Conservation (phyloP, 1,140 invertebrate genomes). For the Euwallacea fornicatus region DNA sequence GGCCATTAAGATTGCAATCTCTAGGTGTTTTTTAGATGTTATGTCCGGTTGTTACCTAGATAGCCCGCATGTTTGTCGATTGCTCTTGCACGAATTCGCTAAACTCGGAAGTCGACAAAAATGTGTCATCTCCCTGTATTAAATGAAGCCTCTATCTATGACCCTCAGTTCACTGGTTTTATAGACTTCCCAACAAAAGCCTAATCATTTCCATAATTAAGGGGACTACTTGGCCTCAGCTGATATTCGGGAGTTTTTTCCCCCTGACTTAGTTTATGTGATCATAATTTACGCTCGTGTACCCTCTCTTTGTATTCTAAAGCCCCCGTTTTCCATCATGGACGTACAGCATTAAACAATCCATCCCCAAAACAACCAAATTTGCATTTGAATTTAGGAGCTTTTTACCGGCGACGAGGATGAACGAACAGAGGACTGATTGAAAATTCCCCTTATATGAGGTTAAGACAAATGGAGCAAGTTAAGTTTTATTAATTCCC, state of each 20-base stretch:
- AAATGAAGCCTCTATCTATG: slow-evolving; percentile 14
- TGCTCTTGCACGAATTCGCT: neutral
- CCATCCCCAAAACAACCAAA: neutral
- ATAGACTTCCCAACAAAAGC: slow-evolving; percentile 31
- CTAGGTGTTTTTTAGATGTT: too few species aligned
- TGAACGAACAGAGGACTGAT: neutral
- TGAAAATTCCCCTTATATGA: neutral
- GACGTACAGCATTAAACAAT: slow-evolving; percentile 15
- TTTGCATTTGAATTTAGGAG: slow-evolving; percentile 10
- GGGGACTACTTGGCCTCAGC: slow-evolving; percentile 33
- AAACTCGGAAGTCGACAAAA: too few species aligned
- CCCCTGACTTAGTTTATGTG: slow-evolving; percentile 36
- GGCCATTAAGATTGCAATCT: too few species aligned
- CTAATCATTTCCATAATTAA: slow-evolving; percentile 36
- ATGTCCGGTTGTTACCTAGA: too few species aligned
- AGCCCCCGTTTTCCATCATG: slow-evolving; percentile 1
- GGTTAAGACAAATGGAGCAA: neutral
- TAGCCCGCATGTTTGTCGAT: too few species aligned
- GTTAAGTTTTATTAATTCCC: neutral
- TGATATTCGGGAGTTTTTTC: slow-evolving; percentile 35
- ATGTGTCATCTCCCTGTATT: too few species aligned
- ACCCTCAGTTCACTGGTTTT: slow-evolving; percentile 31
- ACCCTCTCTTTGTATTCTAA: slow-evolving; percentile 31
- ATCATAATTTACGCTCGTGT: slow-evolving; percentile 37
- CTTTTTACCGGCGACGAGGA: neutral